These are phyloP conservation scores for Puntigrus tetrazona DNA, from an alignment of 2,113 vertebrate genomes.

Conservation along the genomic window DNA sequence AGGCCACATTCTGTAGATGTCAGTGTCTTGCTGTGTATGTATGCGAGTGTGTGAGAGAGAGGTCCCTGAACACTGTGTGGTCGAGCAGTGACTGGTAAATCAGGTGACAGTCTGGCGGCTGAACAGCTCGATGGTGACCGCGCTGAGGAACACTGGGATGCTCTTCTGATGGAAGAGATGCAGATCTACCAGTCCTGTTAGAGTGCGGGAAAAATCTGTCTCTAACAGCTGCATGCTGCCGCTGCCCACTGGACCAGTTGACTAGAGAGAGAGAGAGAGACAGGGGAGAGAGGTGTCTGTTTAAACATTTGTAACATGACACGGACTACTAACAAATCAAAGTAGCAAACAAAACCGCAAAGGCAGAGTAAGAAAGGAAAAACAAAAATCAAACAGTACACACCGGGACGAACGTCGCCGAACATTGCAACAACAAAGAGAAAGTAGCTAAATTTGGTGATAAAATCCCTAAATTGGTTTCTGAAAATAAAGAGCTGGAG, in stretches of 20 bases:
- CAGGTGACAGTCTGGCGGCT: conserved; percentile 87
- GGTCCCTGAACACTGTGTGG: conserved; percentile 5
- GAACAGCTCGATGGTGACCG: conserved; percentile 95
- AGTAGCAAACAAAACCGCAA: neutral
- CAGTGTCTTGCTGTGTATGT: neutral
- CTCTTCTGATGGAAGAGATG: conserved; percentile 94
- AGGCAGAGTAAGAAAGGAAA: neutral
- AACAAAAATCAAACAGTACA: neutral
- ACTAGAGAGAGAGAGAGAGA: conserved; percentile 59
- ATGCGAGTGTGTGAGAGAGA: neutral
- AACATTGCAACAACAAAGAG: too few relatives aligned
- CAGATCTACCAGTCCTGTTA: conserved; percentile 85
- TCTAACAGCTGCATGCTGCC: conserved; percentile 93
- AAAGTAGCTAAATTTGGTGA: too few relatives aligned
- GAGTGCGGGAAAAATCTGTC: conserved; percentile 85
- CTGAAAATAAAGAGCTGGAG: too few relatives aligned
- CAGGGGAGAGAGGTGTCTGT: neutral
- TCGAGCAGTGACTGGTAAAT: conserved; percentile 24
- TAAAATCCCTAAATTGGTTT: too few relatives aligned
- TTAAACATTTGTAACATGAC: neutral
- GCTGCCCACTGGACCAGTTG: conserved; percentile 71
- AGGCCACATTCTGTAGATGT: neutral
- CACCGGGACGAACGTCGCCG: too few relatives aligned
- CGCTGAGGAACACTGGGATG: conserved; percentile 94
- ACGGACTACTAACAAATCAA: neutral